Evolutionary conservation across 2,113 vertebrate genomes (phyloP), one percentile per base, ranked within the genome.

Genomic region (Hippolais icterina): DNA sequence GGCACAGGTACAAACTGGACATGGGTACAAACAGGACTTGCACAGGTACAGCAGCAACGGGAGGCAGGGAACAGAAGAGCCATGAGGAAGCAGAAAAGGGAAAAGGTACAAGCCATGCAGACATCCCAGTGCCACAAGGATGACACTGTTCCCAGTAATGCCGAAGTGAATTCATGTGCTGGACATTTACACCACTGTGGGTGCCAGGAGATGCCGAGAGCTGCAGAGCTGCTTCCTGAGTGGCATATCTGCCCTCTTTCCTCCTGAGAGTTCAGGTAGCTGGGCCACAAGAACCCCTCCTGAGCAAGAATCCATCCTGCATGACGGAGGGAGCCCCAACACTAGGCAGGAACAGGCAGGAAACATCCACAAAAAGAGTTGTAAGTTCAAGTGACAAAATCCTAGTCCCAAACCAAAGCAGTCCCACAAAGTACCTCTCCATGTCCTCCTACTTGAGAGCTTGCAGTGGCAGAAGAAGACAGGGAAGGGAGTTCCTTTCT

Each of bases 161-260:
- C 60, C 42, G 2, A 88, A 78, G 64, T 6, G 0, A 81, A 57
- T 54, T 19, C 2, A 17, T 1, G 9, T 6, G 44, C 50, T 60
- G 75, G 64, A 52, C 22, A 6, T 44, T 63, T 19, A 46, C 5
- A 89, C n/a, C 39, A 6, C 1, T 1, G 1, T 0, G 1, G 52
- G 31, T 21, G 28, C 54, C 70, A 53, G 85, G 63, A 60, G 57
- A 28, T 1, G 33, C 10, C 1, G 3, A 52, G 84, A 79, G 81
- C 83, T 60, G 69, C 1, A 3, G 81, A 71, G 74, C 44, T 93
- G 84, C 87, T 52, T 49, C 46, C 33, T 25, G 56, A 70, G 84
- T 47, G 50, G 56, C 7, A 0, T 39, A 46, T 4, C 46, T 2
- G 0, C 21, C n/a, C 87, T 91, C 60, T 23, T 31, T 33, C 59